Percentiles rank a stretch among this genome's conserved stretches.
Conservation (phyloP, 2,888 invertebrate species). For the Beris chalybata region DNA sequence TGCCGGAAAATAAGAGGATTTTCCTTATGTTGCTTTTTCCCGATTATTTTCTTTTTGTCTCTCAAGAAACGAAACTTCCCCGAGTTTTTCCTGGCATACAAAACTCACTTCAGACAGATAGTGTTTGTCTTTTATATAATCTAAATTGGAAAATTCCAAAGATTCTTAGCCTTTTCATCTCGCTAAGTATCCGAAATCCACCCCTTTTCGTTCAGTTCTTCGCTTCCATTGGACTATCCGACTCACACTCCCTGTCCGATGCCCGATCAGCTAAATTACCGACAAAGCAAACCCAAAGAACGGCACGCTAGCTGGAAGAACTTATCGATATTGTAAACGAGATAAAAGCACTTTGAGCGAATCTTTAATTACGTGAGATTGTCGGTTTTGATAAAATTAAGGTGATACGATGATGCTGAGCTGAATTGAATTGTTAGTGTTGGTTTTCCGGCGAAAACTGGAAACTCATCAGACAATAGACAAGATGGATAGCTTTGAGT, state of each 20-base stretch:
- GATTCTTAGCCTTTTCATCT: slow-evolving; percentile 18
- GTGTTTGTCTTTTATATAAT: slow-evolving; percentile 29
- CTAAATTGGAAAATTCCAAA: slow-evolving; percentile 32
- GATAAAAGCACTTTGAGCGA: slow-evolving; percentile 30
- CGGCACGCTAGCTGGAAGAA: not conserved
- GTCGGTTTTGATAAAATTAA: slow-evolving; percentile 32
- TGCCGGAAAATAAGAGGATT: too few relatives aligned
- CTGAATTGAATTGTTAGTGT: slow-evolving; percentile 8
- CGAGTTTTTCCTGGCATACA: not conserved
- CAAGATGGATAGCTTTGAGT: too few relatives aligned
- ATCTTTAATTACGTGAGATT: slow-evolving; percentile 29
- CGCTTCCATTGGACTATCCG: too few relatives aligned
- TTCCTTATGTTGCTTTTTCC: too few relatives aligned
- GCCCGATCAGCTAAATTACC: too few relatives aligned
- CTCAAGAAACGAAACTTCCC: too few relatives aligned
- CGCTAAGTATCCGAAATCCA: slow-evolving; percentile 14
- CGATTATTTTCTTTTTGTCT: too few relatives aligned
- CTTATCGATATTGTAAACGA: slow-evolving; percentile 29
- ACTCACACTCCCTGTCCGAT: too few relatives aligned
- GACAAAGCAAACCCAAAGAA: too few relatives aligned
- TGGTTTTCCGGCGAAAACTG: not conserved
- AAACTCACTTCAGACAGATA: slow-evolving; percentile 23
- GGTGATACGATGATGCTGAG: slow-evolving; percentile 19
- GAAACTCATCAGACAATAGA: too few relatives aligned
- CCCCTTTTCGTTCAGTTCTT: not conserved